A percentile compares a stretch with the other conserved stretches of the same genome.
Conservation (phyloP, 2,797 vertebrate species). For the Eurystomus glaucurus region DNA sequence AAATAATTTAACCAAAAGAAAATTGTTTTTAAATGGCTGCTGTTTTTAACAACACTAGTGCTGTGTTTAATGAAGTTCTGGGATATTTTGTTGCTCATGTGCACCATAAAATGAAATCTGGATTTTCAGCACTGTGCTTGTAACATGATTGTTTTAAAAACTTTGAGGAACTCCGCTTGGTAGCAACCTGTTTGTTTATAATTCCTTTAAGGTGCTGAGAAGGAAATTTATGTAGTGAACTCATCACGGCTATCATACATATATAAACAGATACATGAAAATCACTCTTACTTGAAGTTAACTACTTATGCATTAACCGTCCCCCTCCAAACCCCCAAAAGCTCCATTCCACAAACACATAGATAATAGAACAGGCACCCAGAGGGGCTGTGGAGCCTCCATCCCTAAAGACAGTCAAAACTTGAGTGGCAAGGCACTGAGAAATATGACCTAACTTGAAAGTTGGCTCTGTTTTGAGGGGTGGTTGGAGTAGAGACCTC, state of each 20-base stretch:
- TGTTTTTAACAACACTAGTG: conserved; percentile 17
- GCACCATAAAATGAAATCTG: conserved; percentile 31
- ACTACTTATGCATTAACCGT: not conserved
- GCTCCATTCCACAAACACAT: not conserved
- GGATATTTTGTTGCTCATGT: conserved; percentile 16
- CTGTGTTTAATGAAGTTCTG: conserved; percentile 41
- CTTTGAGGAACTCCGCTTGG: not conserved
- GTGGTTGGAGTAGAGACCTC: not conserved
- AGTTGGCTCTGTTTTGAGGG: not conserved
- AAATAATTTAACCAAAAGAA: conserved; percentile 28
- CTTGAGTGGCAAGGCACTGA: not conserved
- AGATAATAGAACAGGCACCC: not conserved
- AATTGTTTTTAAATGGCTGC: conserved; percentile 29
- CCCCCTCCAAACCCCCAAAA: not conserved
- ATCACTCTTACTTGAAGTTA: not conserved
- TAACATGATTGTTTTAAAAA: not conserved
- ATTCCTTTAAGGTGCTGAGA: not conserved
- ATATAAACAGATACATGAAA: not conserved
- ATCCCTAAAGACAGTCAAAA: not conserved
- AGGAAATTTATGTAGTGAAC: not conserved
- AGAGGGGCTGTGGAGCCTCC: not conserved
- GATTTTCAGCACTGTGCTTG: not conserved
- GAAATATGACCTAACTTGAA: not conserved
- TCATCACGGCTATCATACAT: not conserved
- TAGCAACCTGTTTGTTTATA: not conserved